Evolutionary conservation across 2,888 invertebrate species (phyloP).

Genomic region (Elegia similella): DNA sequence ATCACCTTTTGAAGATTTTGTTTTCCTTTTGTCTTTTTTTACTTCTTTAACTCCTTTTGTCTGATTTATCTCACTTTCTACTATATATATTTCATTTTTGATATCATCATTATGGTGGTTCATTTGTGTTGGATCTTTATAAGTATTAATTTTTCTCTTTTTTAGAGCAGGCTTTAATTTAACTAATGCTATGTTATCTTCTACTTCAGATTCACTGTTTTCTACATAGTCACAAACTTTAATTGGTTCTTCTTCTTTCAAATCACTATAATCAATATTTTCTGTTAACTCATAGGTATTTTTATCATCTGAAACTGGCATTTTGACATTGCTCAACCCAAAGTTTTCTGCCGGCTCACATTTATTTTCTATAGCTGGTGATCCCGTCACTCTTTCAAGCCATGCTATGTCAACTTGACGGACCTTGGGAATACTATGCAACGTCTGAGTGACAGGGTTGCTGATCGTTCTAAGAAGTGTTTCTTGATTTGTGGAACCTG

Average conservation of each 20-base stretch:
- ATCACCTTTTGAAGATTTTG: slow-evolving; percentile 26
- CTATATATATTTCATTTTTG: slow-evolving; percentile 24
- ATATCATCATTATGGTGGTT: slow-evolving; percentile 23
- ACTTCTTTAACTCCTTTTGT: slow-evolving; percentile 16
- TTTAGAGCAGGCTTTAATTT: slow-evolving; percentile 82
- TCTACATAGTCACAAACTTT: slow-evolving; percentile 84
- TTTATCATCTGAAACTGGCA: slow-evolving; percentile 35
- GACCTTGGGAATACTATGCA: slow-evolving; percentile 34
- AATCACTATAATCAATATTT: slow-evolving; percentile 65
- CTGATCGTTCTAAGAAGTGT: neutral
- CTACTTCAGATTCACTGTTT: slow-evolving; percentile 86
- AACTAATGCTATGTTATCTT: slow-evolving; percentile 52
- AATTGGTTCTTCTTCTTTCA: slow-evolving; percentile 39
- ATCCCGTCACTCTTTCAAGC: slow-evolving; percentile 71
- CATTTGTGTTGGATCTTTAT: slow-evolving; percentile 18
- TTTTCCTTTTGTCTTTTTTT: slow-evolving; percentile 26
- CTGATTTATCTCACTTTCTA: slow-evolving; percentile 19
- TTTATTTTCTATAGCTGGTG: slow-evolving; percentile 33
- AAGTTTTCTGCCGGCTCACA: slow-evolving; percentile 38
- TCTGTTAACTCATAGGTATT: slow-evolving; percentile 23
- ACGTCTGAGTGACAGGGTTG: neutral
- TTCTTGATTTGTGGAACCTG: neutral
- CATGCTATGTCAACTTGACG: slow-evolving; percentile 67
- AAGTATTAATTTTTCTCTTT: slow-evolving; percentile 61
- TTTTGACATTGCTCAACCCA: slow-evolving; percentile 62